Conservation (phyloP, 92 coral and sea anemone genomes). For the Diadumene lineata region DNA sequence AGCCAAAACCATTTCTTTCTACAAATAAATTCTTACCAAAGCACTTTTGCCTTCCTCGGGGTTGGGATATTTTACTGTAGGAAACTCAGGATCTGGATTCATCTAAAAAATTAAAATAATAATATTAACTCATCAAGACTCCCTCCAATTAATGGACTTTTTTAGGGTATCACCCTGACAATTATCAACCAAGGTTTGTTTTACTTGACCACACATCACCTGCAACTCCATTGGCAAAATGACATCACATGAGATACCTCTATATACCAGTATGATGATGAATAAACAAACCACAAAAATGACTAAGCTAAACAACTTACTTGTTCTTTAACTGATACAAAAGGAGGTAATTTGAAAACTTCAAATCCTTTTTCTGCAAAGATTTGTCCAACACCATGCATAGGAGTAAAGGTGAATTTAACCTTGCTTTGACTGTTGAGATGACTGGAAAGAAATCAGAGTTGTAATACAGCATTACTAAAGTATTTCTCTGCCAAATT, state of each 20-base stretch:
- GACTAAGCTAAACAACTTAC: constrained; percentile 26
- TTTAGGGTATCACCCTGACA: too few species aligned
- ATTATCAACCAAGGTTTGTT: too few species aligned
- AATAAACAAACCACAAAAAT: neutral
- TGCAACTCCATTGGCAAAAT: too few species aligned
- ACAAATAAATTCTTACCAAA: constrained; percentile 54
- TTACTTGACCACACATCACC: too few species aligned
- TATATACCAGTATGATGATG: neutral
- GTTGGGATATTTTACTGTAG: constrained; percentile 92
- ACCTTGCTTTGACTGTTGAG: constrained; percentile 67
- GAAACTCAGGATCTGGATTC: constrained; percentile 96
- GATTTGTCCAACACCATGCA: constrained; percentile 98
- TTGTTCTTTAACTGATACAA: constrained; percentile 92
- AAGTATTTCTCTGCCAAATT: too few species aligned
- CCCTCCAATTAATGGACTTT: too few species aligned
- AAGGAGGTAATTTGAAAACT: constrained; percentile 82
- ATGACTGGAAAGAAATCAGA: constrained; percentile 40
- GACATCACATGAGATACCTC: too few species aligned
- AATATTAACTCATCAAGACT: too few species aligned
- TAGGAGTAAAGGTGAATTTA: constrained; percentile 85
- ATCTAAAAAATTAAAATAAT: constrained; percentile 54
- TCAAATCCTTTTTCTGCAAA: constrained; percentile 89
- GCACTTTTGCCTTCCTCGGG: constrained; percentile 99
- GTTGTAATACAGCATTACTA: too few species aligned
- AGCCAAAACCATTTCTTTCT: too few species aligned